These are phyloP conservation scores for Papilio helenus DNA, from an alignment of 1,140 invertebrate species.

Conservation along the genomic window DNA sequence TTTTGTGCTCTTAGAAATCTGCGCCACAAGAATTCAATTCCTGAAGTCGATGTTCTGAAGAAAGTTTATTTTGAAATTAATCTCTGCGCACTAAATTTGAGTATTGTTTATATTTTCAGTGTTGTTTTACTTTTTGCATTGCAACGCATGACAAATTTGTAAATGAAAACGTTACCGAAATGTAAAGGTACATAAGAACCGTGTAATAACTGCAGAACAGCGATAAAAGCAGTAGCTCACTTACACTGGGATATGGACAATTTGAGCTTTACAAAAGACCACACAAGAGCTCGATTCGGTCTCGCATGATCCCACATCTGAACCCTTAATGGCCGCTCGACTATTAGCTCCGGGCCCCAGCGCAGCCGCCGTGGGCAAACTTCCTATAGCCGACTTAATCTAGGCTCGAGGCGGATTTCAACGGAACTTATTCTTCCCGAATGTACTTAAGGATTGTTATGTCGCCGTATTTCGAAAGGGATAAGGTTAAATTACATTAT, in stretches of 20 bases:
- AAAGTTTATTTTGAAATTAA: too few species aligned
- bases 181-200: background rate
- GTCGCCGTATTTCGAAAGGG: slow-evolving; percentile 37
- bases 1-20: too few species aligned
- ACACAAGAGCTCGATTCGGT: slow-evolving; percentile 40
- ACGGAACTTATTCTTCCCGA: slow-evolving; percentile 52
- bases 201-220: slow-evolving; percentile 25
- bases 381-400: slow-evolving; percentile 60
- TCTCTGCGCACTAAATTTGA: too few species aligned
- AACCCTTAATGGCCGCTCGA: slow-evolving; percentile 56
- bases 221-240: slow-evolving; percentile 33
- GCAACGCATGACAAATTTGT: background rate
- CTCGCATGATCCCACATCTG: slow-evolving; percentile 53
- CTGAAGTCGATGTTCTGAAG: too few species aligned
- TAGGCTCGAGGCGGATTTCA: slow-evolving; percentile 48
- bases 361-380: slow-evolving; percentile 46
- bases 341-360: slow-evolving; percentile 55
- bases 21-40: too few species aligned
- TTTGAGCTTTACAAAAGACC: slow-evolving; percentile 46
- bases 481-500: slow-evolving; percentile 37
- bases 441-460: slow-evolving; percentile 45
- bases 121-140: background rate
- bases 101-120: too few species aligned
- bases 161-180: background rate
- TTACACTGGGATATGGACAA: slow-evolving; percentile 44